Evolutionary conservation across 2,888 invertebrate genomes (phyloP).

Genomic region (Drepana falcataria): DNA sequence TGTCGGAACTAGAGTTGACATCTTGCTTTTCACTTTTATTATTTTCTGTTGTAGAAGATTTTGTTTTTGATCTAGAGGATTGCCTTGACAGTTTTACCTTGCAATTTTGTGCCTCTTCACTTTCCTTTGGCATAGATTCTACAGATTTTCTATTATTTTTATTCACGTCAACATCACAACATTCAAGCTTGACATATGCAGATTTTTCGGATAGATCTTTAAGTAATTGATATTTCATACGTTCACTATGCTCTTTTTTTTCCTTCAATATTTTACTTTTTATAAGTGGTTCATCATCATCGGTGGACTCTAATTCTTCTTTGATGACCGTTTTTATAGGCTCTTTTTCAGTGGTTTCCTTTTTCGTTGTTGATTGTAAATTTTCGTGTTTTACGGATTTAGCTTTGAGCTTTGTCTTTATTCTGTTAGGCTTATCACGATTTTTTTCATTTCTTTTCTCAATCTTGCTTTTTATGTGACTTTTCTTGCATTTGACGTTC

Average conservation of each 20-base stretch:
- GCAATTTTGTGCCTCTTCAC: constrained; percentile 40
- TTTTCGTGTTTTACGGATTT: constrained; percentile 35
- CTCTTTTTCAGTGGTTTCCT: constrained; percentile 37
- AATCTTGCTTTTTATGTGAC: constrained; percentile 30
- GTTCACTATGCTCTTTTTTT: constrained; percentile 48
- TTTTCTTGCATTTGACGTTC: constrained; percentile 17
- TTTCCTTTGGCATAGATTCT: constrained; percentile 50
- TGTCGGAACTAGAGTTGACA: constrained; percentile 57
- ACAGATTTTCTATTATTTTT: constrained; percentile 59
- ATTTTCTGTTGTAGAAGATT: constrained; percentile 45
- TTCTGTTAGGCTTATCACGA: constrained; percentile 35
- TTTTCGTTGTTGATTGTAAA: constrained; percentile 24
- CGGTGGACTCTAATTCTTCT: constrained; percentile 61
- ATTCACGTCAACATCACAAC: constrained; percentile 67
- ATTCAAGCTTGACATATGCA: constrained; percentile 69
- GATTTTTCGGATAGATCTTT: constrained; percentile 72
- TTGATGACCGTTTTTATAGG: constrained; percentile 44
- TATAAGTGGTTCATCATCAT: constrained; percentile 66
- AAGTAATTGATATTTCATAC: constrained; percentile 57
- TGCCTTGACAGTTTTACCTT: constrained; percentile 50
- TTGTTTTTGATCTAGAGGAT: constrained; percentile 45
- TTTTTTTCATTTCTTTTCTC: constrained; percentile 41
- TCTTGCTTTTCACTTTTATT: constrained; percentile 54
- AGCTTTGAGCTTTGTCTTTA: constrained; percentile 37
- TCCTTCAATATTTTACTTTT: constrained; percentile 66